Evolutionary conservation across 2,888 invertebrate genomes (phyloP).

Genomic region (Protula sp.): DNA sequence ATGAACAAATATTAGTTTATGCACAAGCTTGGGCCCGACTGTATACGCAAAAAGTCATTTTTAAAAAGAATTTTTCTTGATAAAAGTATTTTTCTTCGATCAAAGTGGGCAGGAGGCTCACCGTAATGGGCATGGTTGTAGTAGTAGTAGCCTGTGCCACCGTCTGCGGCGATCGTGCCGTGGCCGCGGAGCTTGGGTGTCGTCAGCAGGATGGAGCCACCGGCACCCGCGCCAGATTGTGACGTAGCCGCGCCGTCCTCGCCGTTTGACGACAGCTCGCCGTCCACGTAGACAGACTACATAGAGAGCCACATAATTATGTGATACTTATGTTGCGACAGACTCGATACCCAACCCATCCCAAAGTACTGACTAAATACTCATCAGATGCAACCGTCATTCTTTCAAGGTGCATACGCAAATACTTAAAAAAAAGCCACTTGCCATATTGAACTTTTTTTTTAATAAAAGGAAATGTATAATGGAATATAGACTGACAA

Average conservation of each 20-base stretch:
- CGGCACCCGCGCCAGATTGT: constrained; percentile 31
- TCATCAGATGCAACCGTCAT: too few relatives aligned
- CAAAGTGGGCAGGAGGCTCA: too few relatives aligned
- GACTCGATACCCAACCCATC: too few relatives aligned
- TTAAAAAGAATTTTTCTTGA: not conserved
- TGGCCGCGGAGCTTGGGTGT: constrained; percentile 25
- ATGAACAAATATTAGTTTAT: not conserved
- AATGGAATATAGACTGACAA: too few relatives aligned
- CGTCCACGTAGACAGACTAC: not conserved
- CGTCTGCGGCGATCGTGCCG: constrained; percentile 26
- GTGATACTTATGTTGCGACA: too few relatives aligned
- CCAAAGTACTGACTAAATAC: too few relatives aligned
- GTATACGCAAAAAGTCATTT: not conserved
- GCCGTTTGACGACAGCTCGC: not conserved
- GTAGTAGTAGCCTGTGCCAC: constrained; percentile 21
- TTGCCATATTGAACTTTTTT: not conserved
- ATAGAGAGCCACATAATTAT: too few relatives aligned
- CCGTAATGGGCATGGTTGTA: too few relatives aligned
- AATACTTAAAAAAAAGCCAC: too few relatives aligned
- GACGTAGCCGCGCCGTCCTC: constrained; percentile 3
- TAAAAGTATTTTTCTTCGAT: not conserved
- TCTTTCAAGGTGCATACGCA: too few relatives aligned
- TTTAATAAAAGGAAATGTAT: not conserved
- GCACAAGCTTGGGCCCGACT: not conserved
- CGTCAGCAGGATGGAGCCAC: constrained; percentile 26